Evolutionary conservation across 1,140 invertebrate genomes (phyloP).

Genomic region (Hesperophylax magnus): DNA sequence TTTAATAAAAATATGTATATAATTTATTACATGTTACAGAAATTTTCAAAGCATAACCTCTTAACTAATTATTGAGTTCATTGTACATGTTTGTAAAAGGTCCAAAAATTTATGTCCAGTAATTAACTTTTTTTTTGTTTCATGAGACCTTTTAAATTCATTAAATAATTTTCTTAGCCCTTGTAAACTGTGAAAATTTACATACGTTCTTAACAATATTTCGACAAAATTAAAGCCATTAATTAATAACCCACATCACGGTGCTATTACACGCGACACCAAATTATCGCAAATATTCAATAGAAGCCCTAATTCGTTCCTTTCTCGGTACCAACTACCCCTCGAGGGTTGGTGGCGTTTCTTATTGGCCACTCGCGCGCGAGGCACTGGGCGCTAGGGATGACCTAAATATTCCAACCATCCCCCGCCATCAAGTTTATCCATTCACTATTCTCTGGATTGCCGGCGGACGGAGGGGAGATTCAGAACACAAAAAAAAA

Average conservation of each 20-base stretch:
- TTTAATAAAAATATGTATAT: no score
- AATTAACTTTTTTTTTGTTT: no score
- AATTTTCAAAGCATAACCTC: no score
- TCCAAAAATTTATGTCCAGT: no score
- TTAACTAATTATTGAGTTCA: no score
- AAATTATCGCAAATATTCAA: no score
- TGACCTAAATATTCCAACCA: constrained; percentile 3
- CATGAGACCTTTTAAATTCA: no score
- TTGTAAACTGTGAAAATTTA: no score
- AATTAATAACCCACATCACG: background rate
- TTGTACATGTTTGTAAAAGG: no score
- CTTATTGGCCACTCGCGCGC: background rate
- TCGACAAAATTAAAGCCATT: background rate
- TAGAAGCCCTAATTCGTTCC: background rate
- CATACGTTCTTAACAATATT: background rate
- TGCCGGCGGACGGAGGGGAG: no score
- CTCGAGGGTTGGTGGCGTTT: background rate
- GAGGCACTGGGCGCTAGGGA: background rate
- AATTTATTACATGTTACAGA: no score
- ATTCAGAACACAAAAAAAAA: no score
- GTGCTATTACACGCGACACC: background rate
- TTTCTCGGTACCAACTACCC: background rate
- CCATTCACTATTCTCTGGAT: background rate
- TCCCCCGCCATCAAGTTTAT: background rate
- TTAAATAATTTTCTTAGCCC: background rate